phyloP scores from a whole-genome alignment of 2,888 invertebrate genomes.

The Drosophila birchii region DNA sequence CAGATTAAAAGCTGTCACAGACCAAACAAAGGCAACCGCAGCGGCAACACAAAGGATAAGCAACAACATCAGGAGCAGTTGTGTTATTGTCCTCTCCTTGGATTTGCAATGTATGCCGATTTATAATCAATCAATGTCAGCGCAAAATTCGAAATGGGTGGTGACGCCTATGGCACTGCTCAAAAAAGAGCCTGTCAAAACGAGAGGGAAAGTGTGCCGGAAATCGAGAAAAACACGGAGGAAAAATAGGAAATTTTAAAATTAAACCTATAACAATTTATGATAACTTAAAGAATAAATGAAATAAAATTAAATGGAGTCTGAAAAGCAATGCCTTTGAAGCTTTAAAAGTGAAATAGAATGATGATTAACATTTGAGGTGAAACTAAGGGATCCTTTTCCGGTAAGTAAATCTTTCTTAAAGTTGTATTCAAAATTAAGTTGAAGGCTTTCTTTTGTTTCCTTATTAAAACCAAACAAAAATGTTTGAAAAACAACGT shows the following conservation, averaged over 20 bases:
- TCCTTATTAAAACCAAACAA: too few species aligned
- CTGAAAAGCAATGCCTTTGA: too few species aligned
- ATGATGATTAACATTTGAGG: too few species aligned
- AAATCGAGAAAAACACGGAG: slow-evolving; percentile 12
- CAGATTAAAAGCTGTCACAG: slow-evolving; percentile 80
- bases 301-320: background rate
- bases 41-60: slow-evolving; percentile 47
- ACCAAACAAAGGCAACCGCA: slow-evolving; percentile 80
- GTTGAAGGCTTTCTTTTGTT: too few species aligned
- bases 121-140: slow-evolving; percentile 84
- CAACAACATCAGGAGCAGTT: slow-evolving; percentile 49
- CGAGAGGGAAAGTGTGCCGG: slow-evolving; percentile 13
- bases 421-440: too few species aligned
- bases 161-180: slow-evolving; percentile 31
- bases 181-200: slow-evolving; percentile 11
- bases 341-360: too few species aligned
- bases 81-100: slow-evolving; percentile 76
- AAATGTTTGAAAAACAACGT: too few species aligned
- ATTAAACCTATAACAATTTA: background rate
- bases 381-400: too few species aligned
- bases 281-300: background rate
- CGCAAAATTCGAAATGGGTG: slow-evolving; percentile 68
- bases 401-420: too few species aligned
- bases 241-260: background rate
- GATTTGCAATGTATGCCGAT: slow-evolving; percentile 83